Evolutionary conservation across 2,888 invertebrate species (phyloP).

Genomic region (Rhagonycha fulva): DNA sequence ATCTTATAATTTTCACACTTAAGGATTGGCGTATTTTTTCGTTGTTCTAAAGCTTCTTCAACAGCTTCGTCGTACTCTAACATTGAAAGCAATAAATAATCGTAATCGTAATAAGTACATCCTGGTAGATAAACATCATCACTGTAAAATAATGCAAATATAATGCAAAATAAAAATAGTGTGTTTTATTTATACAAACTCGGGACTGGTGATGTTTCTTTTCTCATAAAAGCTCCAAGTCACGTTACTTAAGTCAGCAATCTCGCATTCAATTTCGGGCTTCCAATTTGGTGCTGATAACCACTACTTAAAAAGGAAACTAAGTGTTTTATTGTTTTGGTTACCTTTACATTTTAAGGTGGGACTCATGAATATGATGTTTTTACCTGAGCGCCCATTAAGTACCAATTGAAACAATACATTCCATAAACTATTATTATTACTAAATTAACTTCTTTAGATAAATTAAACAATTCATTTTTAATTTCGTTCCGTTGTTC

Average conservation of each 20-base stretch:
- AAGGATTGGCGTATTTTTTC: background rate
- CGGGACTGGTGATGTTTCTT: background rate
- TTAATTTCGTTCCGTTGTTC: background rate
- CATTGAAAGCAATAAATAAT: background rate
- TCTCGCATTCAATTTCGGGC: background rate
- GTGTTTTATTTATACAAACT: background rate
- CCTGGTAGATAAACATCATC: background rate
- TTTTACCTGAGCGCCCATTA: background rate
- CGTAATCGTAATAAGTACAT: background rate
- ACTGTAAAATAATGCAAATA: background rate
- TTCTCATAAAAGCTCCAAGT: background rate
- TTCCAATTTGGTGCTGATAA: background rate
- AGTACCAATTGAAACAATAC: background rate
- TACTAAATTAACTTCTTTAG: background rate
- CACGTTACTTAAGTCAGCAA: background rate
- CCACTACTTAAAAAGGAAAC: background rate
- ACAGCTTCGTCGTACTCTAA: background rate
- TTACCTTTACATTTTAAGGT: too few species aligned
- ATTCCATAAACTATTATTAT: background rate
- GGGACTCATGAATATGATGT: too few species aligned
- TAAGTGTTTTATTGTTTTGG: background rate
- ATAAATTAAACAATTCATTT: background rate
- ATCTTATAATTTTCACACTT: background rate
- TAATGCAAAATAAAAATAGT: background rate
- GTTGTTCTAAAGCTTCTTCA: background rate